Evolutionary conservation across 2,888 invertebrate genomes (phyloP).

Genomic region (Eilema caniola): DNA sequence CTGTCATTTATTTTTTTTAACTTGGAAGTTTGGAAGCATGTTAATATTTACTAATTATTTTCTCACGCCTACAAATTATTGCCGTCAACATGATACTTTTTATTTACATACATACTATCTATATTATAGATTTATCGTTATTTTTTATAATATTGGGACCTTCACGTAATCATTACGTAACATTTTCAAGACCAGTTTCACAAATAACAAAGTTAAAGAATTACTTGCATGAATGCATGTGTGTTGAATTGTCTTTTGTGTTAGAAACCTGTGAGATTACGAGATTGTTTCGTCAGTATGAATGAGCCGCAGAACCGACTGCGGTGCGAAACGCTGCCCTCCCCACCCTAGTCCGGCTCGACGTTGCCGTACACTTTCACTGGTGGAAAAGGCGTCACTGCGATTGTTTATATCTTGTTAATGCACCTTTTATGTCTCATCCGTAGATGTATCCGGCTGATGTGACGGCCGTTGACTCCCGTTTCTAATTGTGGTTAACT

Average conservation of each 20-base stretch:
- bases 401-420: slow-evolving; percentile 62
- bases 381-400: slow-evolving; percentile 50
- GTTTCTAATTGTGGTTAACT: slow-evolving; percentile 64
- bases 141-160: not conserved
- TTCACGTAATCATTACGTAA: slow-evolving; percentile 18
- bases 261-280: slow-evolving; percentile 46
- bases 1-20: not conserved
- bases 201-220: slow-evolving; percentile 21
- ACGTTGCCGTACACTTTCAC: slow-evolving; percentile 52
- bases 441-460: slow-evolving; percentile 76
- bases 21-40: not conserved
- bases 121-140: not conserved
- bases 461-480: slow-evolving; percentile 71
- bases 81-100: too few relatives aligned
- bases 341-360: slow-evolving; percentile 27
- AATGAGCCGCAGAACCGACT: slow-evolving; percentile 40
- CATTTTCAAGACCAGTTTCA: slow-evolving; percentile 15
- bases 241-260: slow-evolving; percentile 36
- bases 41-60: not conserved
- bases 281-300: slow-evolving; percentile 34
- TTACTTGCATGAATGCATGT: slow-evolving; percentile 18
- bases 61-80: not conserved
- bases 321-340: slow-evolving; percentile 26
- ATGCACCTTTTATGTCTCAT: slow-evolving; percentile 66
- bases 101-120: too few relatives aligned